Evolutionary conservation across 2,113 vertebrate genomes (phyloP), one percentile per base, ranked within the genome.

Genomic region (Rattus rattus): DNA sequence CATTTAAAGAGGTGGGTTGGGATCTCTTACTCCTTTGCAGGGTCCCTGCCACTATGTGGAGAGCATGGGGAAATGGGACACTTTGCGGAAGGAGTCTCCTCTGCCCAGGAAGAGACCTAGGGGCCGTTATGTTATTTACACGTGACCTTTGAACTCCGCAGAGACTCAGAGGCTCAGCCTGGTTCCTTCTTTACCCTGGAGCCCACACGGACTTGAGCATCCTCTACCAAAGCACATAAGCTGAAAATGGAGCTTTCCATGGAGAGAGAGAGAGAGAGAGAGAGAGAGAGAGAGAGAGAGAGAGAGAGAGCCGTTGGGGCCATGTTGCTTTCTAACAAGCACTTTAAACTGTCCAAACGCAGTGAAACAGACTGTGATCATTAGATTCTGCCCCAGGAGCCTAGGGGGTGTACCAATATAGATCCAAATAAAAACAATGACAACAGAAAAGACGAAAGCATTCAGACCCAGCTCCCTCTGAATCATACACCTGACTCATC

Each of bases 11-110:
- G 17, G 24, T 28, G 36, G 5, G 36, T 36, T 36, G 63, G 0
- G 6, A 69, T 91, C 96, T 95, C 92, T 63, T 49, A 47, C 56
- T 75, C 90, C 65, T 94, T 67, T 85, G n/a, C 28, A 24, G 59
- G 20, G 30, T 43, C 75, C 47, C 47, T 80, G 87, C 90, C 75
- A 63, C 3, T 7, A 36, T 69, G 3, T 7, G 2, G 70, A 84
- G 47, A 49, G 43, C 36, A 28, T 61, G 22, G 80, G 24, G 83
- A 19, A 79, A 75, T 26, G 30, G 9, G 76, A 65, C 61, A 14
- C 63, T 91, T 80, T 94, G 5, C 30, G 28, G 69, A 70, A 91
- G 47, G 17, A 86, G 75, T 65, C 39, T 52, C 43, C 69, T 85
- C 36, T 47, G 10, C 20, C 47, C 80, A 59, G 19, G 61, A n/a